These are phyloP conservation scores for Psammodynastes pulverulentus DNA, from an alignment of 2,113 vertebrate genomes.

Conservation along the genomic window DNA sequence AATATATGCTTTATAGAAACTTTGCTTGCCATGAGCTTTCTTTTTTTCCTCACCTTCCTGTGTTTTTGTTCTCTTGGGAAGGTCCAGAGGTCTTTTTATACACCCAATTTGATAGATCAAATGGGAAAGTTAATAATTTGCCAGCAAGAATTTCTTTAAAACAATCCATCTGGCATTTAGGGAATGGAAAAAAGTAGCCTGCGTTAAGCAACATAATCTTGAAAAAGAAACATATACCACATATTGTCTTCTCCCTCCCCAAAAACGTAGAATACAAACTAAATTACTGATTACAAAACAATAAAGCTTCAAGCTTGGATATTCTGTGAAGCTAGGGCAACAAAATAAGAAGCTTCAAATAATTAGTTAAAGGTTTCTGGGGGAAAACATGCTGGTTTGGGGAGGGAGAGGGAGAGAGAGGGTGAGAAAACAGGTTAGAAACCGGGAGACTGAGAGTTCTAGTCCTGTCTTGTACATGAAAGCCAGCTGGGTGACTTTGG, in stretches of 20 bases:
- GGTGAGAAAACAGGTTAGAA: not conserved
- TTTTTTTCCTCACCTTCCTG: constrained; percentile 4
- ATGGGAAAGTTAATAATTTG: constrained; percentile 61
- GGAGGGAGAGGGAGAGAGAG: not conserved
- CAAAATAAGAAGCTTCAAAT: not conserved
- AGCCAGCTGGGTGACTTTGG: not conserved
- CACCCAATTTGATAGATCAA: constrained; percentile 20
- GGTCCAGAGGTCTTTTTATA: constrained; percentile 60
- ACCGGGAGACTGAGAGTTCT: not conserved
- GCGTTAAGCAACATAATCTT: not conserved
- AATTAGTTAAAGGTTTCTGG: not conserved
- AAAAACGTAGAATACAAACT: not conserved
- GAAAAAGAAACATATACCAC: not conserved
- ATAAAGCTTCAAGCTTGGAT: not conserved
- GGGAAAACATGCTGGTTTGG: not conserved
- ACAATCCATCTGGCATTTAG: not conserved
- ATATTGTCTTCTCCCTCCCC: not conserved
- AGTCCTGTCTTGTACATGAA: not conserved
- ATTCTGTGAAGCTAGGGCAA: not conserved
- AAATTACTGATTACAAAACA: not conserved
- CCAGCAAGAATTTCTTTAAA: constrained; percentile 10
- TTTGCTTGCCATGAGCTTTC: not conserved
- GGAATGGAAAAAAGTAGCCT: not conserved
- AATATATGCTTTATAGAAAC: not conserved
- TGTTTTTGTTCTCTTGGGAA: constrained; percentile 14